A percentile compares a stretch with the other conserved stretches of the same genome.
phyloP scores from a whole-genome alignment of 2,888 invertebrate species.

The Osmoderma eremita region DNA sequence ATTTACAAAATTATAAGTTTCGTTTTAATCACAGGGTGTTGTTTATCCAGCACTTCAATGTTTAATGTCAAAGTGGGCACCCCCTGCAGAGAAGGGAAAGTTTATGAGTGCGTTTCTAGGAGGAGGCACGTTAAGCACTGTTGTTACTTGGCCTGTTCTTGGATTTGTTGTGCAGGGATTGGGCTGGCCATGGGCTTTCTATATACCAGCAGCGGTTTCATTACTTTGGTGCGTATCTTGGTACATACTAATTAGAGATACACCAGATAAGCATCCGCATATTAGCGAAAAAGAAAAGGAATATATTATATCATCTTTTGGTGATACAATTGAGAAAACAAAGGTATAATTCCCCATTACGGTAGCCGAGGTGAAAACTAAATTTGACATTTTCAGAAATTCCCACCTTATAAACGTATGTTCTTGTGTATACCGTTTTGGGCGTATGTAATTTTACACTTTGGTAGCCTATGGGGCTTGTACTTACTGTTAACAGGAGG shows the following conservation, averaged over 20 bases:
- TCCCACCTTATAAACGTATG: constrained; percentile 74
- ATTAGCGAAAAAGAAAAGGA: constrained; percentile 65
- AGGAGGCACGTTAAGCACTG: constrained; percentile 66
- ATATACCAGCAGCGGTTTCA: constrained; percentile 55
- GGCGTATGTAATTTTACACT: constrained; percentile 74
- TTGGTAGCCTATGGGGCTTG: constrained; percentile 80
- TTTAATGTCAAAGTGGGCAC: constrained; percentile 63
- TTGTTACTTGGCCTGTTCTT: constrained; percentile 64
- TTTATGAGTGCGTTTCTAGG: constrained; percentile 64
- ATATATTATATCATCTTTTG: constrained; percentile 69
- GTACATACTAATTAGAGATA: constrained; percentile 66
- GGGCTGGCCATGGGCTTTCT: constrained; percentile 61
- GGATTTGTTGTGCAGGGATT: constrained; percentile 60
- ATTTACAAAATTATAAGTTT: neutral
- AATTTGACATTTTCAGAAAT: constrained; percentile 62
- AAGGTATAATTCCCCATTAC: constrained; percentile 23
- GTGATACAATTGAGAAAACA: constrained; percentile 66
- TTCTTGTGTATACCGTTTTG: constrained; percentile 75
- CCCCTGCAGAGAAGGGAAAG: constrained; percentile 65
- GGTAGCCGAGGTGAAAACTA: neutral
- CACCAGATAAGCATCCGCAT: constrained; percentile 67
- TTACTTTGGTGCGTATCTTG: constrained; percentile 63
- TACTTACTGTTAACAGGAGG: constrained; percentile 81
- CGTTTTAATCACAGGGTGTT: constrained; percentile 57
- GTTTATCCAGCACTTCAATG: constrained; percentile 60